These are phyloP conservation scores for Loris lydekkerianus DNA, from an alignment of 2,797 vertebrate species.

Conservation along the genomic window DNA sequence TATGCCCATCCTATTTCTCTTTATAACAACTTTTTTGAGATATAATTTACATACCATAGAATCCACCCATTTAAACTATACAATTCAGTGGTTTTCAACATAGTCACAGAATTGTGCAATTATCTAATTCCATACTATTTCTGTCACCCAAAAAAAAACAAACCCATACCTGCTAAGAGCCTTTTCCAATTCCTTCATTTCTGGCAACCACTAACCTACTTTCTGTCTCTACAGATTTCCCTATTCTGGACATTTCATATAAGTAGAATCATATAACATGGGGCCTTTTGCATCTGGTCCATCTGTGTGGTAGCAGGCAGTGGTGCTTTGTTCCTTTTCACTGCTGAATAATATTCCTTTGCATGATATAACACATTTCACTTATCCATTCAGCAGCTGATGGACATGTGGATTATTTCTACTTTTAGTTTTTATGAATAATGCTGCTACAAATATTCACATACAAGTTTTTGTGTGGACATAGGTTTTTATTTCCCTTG, in stretches of 20 bases:
- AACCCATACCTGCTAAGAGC: neutral
- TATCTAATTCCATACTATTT: neutral
- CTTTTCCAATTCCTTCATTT: neutral
- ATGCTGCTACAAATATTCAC: neutral
- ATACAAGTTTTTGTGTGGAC: neutral
- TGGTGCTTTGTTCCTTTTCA: neutral
- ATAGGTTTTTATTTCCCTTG: neutral
- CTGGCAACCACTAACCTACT: neutral
- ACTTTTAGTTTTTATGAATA: neutral
- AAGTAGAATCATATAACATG: neutral
- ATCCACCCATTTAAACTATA: neutral
- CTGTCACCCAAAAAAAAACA: neutral
- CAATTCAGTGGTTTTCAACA: neutral
- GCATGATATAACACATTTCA: neutral
- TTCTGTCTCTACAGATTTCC: neutral
- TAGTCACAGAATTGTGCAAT: neutral
- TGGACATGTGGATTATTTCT: neutral
- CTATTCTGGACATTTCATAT: neutral
- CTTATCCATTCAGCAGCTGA: neutral
- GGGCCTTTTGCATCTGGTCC: neutral
- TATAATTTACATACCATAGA: neutral
- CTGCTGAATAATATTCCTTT: neutral
- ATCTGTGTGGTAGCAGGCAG: neutral
- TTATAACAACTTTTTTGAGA: neutral
- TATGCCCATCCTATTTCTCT: slow-evolving; percentile 30